These are phyloP conservation scores for Dendroctonus valens DNA, from an alignment of 1,140 invertebrate species.

Conservation along the genomic window DNA sequence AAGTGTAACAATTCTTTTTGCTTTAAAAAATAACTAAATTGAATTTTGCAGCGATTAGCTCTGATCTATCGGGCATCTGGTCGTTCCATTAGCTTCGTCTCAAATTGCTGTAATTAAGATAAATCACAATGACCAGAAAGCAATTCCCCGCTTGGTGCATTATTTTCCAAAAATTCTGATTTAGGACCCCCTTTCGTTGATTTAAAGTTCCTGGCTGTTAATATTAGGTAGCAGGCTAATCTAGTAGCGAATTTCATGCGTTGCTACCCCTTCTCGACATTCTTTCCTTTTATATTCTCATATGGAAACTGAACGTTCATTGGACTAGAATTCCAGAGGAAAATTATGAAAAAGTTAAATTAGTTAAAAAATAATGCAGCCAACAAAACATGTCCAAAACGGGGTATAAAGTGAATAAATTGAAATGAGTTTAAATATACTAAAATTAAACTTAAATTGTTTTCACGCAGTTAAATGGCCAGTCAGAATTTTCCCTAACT, in stretches of 20 bases:
- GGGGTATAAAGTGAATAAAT: too few species aligned
- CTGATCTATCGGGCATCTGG: conserved; percentile 17
- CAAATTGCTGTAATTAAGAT: conserved; percentile 18
- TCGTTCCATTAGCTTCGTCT: conserved; percentile 15
- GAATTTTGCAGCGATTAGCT: conserved; percentile 19
- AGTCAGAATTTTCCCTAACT: too few species aligned
- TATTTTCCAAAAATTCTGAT: conserved; percentile 20
- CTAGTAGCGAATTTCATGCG: not conserved
- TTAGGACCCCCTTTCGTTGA: not conserved
- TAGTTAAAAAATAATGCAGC: too few species aligned
- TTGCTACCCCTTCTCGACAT: not conserved
- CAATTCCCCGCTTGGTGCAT: conserved; percentile 16
- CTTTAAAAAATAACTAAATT: conserved; percentile 5
- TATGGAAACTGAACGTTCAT: too few species aligned
- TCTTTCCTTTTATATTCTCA: too few species aligned
- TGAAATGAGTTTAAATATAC: too few species aligned
- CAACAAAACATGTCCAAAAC: too few species aligned
- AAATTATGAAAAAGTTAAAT: too few species aligned
- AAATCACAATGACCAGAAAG: conserved; percentile 20
- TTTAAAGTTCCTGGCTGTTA: conserved; percentile 1
- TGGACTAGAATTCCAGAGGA: too few species aligned
- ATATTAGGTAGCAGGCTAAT: not conserved
- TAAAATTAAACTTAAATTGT: too few species aligned
- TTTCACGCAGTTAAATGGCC: too few species aligned
- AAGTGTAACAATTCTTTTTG: not conserved